Evolutionary conservation across 2,113 vertebrate species (phyloP), one percentile per base, ranked within the genome.

Genomic region (Dipodomys stephensi): DNA sequence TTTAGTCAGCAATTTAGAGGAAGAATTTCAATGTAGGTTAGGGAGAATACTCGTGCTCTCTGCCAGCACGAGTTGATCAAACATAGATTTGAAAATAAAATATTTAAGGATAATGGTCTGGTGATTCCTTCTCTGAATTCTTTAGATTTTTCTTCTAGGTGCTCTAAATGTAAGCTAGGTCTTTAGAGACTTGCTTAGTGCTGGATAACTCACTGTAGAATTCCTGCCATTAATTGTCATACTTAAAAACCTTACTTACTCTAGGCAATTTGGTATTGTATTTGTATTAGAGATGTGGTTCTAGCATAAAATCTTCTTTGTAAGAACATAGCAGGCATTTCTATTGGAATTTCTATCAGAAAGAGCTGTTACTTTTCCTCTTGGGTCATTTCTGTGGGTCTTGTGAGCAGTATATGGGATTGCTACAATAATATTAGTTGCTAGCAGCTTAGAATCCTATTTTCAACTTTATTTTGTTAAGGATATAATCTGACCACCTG

Each of bases 71-170:
- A 32, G 10, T 57, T 72, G n/a, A 44, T 69, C 44, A 81, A 93
- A 82, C 23, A 57, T 25, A 83, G 67, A 53, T 35, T 44, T 57
- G n/a, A 87, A 83, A 62, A 74, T 62, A 69, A 82, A 87, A 28
- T 57, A 85, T 30, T 82, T 84, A 85, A 77, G 32, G 32, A 74
- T 10, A 73, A 78, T 65, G 9, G 0, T 77, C 11, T 84, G 32
- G 72, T 23, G 23, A 49, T 46, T 25, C 15, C 27, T 73, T 90
- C 88, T 65, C 19, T 68, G 49, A 27, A 81, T 77, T 92, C 19
- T 94, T 35, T 78, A 68, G 87, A 68, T 85, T 92, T 88, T 88
- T 92, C 44, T 83, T 79, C 20, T 30, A n/a, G n/a, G 39, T 80
- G 9, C 0, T 87, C 57, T 95, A 78, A 28, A 68, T 94, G 74